phyloP scores from a whole-genome alignment of 1,140 invertebrate species.

The Mactra quadrangularis region DNA sequence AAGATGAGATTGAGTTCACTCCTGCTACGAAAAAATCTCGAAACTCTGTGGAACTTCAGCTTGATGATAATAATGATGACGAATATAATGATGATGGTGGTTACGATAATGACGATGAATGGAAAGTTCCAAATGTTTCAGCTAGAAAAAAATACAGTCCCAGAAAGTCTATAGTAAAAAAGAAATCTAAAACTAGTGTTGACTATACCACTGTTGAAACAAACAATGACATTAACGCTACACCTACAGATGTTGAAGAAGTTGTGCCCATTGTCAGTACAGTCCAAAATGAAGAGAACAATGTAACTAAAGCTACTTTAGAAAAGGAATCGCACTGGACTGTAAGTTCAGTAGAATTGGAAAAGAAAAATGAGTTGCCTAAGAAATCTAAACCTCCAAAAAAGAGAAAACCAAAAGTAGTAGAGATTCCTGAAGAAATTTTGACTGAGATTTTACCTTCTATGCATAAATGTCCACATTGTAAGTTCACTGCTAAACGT shows the following conservation, averaged over 20 bases:
- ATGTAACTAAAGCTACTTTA: background rate
- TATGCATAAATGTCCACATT: constrained; percentile 41
- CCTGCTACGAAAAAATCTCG: background rate
- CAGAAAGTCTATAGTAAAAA: no score
- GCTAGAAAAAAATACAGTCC: background rate
- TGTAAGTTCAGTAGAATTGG: background rate
- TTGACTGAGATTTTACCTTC: background rate
- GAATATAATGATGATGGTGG: no score
- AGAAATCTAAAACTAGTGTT: background rate
- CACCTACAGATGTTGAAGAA: background rate
- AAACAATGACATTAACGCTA: background rate
- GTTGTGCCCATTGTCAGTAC: background rate
- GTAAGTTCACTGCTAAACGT: constrained; percentile 34
- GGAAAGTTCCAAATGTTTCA: background rate
- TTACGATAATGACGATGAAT: no score
- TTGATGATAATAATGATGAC: no score
- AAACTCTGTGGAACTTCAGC: background rate
- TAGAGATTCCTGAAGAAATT: background rate
- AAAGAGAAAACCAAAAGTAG: background rate
- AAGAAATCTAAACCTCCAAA: background rate
- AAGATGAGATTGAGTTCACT: constrained; percentile 17
- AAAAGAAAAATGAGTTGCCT: background rate
- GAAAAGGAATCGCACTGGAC: background rate
- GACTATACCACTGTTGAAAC: background rate
- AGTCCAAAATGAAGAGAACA: background rate